Conservation (phyloP, 92 coral and sea anemone species). For the Hydrozoanthus gracilis region DNA sequence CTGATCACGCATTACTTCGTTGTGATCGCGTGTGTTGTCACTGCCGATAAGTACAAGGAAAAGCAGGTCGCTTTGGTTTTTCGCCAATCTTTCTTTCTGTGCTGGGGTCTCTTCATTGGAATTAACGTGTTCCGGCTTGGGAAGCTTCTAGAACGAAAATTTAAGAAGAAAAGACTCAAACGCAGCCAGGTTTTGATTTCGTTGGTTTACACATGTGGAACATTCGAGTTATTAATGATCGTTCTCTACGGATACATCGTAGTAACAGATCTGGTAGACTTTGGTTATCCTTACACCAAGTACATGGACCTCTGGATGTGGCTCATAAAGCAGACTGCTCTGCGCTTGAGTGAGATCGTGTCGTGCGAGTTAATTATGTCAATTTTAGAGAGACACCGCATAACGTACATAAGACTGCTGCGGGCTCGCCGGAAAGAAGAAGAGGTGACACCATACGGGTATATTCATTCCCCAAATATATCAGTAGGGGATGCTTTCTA, state of each 20-base stretch:
- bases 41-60: conserved; percentile 6
- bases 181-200: neutral
- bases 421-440: conserved; percentile 13
- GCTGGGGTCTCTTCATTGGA: conserved; percentile 19
- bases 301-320: conserved; percentile 11
- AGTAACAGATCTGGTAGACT: neutral
- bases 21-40: neutral
- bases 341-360: conserved; percentile 7
- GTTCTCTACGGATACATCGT: neutral
- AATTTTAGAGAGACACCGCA: conserved; percentile 5
- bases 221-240: neutral
- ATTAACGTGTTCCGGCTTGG: conserved; percentile 9
- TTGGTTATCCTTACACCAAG: neutral
- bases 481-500: conserved; percentile 14
- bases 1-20: conserved; percentile 3
- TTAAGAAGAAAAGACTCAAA: neutral
- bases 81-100: conserved; percentile 6
- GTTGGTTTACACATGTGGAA: conserved; percentile 16
- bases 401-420: neutral
- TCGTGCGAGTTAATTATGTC: conserved; percentile 22
- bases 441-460: neutral
- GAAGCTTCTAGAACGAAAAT: neutral
- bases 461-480: neutral
- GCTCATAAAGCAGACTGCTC: conserved; percentile 11
- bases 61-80: neutral